Percentiles rank a stretch among this genome's conserved stretches.
Evolutionary conservation across 2,888 invertebrate genomes (phyloP).

Genomic region (Laothoe populi): DNA sequence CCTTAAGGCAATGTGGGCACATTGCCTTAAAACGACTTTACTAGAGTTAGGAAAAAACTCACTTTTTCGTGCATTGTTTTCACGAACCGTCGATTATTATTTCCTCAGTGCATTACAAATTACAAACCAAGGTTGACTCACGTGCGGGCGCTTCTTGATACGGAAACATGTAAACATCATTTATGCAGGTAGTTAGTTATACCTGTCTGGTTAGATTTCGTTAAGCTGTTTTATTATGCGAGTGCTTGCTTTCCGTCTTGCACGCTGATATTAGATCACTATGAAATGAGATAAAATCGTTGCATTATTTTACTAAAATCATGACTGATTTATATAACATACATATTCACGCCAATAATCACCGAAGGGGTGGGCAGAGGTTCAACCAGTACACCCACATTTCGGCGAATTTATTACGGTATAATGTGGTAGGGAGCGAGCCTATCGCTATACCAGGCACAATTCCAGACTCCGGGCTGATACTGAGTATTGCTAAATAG

Average conservation of each 20-base stretch:
- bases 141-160: constrained; percentile 14
- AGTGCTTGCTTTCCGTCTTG: background rate
- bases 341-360: background rate
- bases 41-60: constrained; percentile 33
- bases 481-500: too few species aligned
- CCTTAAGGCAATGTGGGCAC: background rate
- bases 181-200: background rate
- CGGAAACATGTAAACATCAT: constrained; percentile 19
- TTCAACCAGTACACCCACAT: too few species aligned
- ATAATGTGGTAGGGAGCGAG: too few species aligned
- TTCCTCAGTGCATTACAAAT: constrained; percentile 32
- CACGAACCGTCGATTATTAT: constrained; percentile 29
- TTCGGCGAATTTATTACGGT: too few species aligned
- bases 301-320: background rate
- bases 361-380: too few species aligned
- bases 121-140: constrained; percentile 29
- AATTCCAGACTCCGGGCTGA: background rate
- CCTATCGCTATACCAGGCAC: background rate
- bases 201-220: constrained; percentile 2
- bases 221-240: background rate
- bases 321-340: background rate
- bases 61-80: constrained; percentile 37
- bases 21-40: constrained; percentile 13
- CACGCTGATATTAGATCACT: constrained; percentile 11
- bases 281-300: constrained; percentile 4